Evolutionary conservation across 2,797 vertebrate species (phyloP).

Genomic region (Poliocrania exsul): DNA sequence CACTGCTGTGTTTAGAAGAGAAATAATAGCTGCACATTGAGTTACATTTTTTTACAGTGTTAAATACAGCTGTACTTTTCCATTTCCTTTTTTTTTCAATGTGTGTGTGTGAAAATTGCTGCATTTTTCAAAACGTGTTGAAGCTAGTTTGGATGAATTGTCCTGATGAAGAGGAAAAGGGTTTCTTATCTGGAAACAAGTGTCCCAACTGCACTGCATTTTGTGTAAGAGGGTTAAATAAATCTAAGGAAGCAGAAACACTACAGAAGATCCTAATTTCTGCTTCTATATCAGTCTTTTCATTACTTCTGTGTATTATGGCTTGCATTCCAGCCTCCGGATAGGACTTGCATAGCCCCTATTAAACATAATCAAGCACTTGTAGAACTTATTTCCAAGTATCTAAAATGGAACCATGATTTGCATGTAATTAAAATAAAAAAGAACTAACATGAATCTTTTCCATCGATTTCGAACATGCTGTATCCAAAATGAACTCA

Average conservation of each 20-base stretch:
- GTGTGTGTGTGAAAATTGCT: background rate
- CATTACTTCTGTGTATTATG: conserved; percentile 1
- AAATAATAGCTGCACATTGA: background rate
- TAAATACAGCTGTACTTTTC: background rate
- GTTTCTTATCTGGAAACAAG: background rate
- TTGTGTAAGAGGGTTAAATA: background rate
- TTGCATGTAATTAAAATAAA: conserved; percentile 31
- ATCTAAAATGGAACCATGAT: conserved; percentile 36
- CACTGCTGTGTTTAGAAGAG: background rate
- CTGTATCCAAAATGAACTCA: background rate
- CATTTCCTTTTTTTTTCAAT: background rate
- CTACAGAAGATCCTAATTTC: conserved; percentile 15
- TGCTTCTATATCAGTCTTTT: conserved; percentile 28
- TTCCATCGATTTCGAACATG: background rate
- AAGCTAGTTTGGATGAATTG: background rate
- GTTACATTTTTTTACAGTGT: background rate
- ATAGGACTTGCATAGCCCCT: conserved; percentile 9
- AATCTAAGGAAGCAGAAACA: background rate
- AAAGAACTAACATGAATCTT: background rate
- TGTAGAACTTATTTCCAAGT: conserved; percentile 37
- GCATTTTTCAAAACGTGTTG: background rate
- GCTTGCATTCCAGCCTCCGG: conserved; percentile 13
- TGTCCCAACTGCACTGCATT: background rate
- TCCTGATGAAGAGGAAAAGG: background rate
- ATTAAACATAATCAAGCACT: conserved; percentile 47